Evolutionary conservation across 1,140 invertebrate genomes (phyloP).

Genomic region (Apis laboriosa): DNA sequence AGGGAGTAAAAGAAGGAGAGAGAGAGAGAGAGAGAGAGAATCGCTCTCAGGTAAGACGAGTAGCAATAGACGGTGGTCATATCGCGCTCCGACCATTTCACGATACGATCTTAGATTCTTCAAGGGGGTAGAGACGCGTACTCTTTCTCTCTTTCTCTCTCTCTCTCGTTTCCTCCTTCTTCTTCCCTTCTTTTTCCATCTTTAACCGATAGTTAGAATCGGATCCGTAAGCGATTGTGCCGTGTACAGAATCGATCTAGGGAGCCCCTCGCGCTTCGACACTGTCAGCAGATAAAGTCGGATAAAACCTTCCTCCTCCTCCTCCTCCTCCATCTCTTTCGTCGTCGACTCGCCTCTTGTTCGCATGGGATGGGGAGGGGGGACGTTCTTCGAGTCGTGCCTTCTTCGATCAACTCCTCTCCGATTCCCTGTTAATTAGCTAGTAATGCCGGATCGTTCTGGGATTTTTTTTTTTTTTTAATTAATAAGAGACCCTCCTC

Average conservation of each 20-base stretch:
- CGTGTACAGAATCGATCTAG: neutral
- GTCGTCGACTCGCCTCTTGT: neutral
- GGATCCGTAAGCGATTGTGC: conserved; percentile 23
- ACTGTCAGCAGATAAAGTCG: conserved; percentile 35
- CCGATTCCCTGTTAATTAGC: conserved; percentile 10
- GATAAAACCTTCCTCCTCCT: conserved; percentile 26
- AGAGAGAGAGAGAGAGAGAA: conserved; percentile 53
- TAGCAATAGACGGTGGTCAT: conserved; percentile 76
- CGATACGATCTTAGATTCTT: conserved; percentile 68
- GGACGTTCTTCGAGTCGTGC: neutral
- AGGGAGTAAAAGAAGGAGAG: neutral
- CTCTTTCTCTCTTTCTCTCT: neutral
- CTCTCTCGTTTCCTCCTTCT: neutral
- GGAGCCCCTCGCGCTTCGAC: conserved; percentile 12
- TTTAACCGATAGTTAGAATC: conserved; percentile 9
- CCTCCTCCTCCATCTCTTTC: neutral
- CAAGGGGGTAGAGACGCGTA: conserved; percentile 11
- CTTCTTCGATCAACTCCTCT: neutral
- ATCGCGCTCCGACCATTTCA: conserved; percentile 72
- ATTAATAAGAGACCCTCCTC: too few species aligned
- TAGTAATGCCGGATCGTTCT: neutral
- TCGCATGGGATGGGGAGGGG: neutral
- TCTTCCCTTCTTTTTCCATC: neutral
- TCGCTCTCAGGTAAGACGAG: conserved; percentile 70
- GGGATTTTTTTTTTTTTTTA: neutral